These are phyloP conservation scores for Phylloscopus collybita DNA, from an alignment of 2,797 vertebrate genomes.

Conservation along the genomic window DNA sequence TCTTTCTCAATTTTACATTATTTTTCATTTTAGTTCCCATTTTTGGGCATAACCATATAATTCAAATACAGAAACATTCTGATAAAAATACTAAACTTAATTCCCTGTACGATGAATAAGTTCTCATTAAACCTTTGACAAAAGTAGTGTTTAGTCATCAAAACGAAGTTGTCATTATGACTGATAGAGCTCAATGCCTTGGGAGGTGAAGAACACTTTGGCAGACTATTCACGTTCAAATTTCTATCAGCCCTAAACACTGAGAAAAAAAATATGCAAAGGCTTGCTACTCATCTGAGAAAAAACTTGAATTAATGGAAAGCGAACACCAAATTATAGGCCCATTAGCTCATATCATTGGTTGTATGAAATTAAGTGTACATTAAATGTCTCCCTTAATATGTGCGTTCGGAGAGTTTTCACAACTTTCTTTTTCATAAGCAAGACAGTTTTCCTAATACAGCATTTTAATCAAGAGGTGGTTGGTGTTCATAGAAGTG, in stretches of 20 bases:
- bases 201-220: conserved; percentile 14
- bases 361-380: neutral
- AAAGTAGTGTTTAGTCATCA: conserved; percentile 13
- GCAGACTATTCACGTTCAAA: neutral
- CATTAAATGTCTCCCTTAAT: neutral
- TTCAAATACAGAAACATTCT: neutral
- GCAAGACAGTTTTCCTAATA: neutral
- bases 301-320: neutral
- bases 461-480: neutral
- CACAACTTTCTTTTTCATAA: neutral
- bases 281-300: neutral
- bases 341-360: neutral
- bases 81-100: neutral
- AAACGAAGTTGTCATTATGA: neutral
- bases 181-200: neutral
- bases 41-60: neutral
- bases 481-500: neutral
- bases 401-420: neutral
- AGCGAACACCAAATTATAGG: neutral
- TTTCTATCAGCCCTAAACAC: neutral
- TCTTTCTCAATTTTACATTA: neutral
- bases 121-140: conserved; percentile 28
- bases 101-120: neutral
- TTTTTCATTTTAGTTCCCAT: neutral
- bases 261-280: conserved; percentile 20